These are phyloP conservation scores for Amiota mariae DNA, from an alignment of 2,888 invertebrate genomes.

Conservation along the genomic window DNA sequence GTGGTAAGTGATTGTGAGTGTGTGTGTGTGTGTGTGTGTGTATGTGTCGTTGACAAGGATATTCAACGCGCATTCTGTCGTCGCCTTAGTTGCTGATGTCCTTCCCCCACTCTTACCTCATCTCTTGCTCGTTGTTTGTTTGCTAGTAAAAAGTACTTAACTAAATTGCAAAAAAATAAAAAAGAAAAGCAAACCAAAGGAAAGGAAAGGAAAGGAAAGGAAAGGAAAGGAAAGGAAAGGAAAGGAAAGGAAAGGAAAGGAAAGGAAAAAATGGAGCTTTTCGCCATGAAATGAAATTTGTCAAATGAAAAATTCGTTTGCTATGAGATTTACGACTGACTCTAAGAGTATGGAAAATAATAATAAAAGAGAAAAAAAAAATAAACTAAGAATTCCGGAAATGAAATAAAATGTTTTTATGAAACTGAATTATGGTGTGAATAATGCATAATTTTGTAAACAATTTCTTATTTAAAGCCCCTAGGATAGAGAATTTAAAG, in stretches of 20 bases:
- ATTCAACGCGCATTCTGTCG: not conserved
- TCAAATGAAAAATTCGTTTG: constrained; percentile 47
- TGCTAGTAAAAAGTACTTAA: constrained; percentile 59
- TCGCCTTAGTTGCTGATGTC: not conserved
- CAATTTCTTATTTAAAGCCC: constrained; percentile 49
- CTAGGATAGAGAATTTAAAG: constrained; percentile 27
- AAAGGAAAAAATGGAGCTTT: not conserved
- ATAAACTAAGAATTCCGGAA: not conserved
- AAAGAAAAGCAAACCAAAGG: not conserved
- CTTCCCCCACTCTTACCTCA: not conserved
- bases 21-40: not conserved
- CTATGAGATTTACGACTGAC: constrained; percentile 19
- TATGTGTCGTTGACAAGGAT: not conserved
- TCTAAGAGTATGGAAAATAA: not conserved
- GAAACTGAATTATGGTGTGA: not conserved
- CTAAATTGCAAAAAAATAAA: constrained; percentile 55
- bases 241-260: not conserved
- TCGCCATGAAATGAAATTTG: constrained; percentile 53
- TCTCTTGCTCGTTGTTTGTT: constrained; percentile 4
- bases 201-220: not conserved
- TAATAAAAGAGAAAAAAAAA: not conserved
- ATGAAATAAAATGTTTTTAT: constrained; percentile 8
- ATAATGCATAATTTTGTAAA: not conserved
- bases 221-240: not conserved
- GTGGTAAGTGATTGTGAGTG: no score